Percentiles rank a stretch among this genome's conserved stretches.
phyloP scores from a whole-genome alignment of 2,888 invertebrate species.

The Cancer borealis region DNA sequence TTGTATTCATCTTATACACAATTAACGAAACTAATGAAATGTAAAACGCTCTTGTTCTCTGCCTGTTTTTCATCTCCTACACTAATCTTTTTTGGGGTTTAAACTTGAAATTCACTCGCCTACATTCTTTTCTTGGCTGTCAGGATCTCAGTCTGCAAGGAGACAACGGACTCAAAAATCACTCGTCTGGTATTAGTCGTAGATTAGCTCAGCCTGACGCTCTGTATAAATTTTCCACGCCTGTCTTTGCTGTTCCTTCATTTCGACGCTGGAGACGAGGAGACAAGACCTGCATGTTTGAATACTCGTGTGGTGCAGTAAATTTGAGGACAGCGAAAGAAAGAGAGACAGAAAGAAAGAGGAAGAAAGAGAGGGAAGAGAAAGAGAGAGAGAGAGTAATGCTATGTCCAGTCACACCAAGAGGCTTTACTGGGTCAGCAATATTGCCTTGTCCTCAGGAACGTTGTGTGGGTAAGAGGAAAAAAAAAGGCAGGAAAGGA shows the following conservation, averaged over 20 bases:
- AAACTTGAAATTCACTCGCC: background rate
- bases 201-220: background rate
- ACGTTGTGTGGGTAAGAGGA: background rate
- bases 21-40: background rate
- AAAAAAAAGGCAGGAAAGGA: background rate
- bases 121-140: background rate
- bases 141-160: background rate
- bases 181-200: background rate
- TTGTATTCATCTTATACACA: background rate
- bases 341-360: slow-evolving; percentile 23
- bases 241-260: background rate
- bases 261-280: background rate
- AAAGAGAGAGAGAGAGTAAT: slow-evolving; percentile 15
- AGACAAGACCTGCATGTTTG: background rate
- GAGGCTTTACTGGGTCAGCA: background rate
- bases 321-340: background rate
- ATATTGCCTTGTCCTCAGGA: background rate
- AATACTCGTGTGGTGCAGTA: background rate
- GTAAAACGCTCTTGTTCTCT: background rate
- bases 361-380: background rate
- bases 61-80: background rate
- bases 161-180: slow-evolving; percentile 7
- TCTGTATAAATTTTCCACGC: background rate
- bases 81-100: background rate
- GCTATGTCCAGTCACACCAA: background rate